Conservation (phyloP, 2,888 invertebrate genomes). For the Neoscelio sp. region DNA sequence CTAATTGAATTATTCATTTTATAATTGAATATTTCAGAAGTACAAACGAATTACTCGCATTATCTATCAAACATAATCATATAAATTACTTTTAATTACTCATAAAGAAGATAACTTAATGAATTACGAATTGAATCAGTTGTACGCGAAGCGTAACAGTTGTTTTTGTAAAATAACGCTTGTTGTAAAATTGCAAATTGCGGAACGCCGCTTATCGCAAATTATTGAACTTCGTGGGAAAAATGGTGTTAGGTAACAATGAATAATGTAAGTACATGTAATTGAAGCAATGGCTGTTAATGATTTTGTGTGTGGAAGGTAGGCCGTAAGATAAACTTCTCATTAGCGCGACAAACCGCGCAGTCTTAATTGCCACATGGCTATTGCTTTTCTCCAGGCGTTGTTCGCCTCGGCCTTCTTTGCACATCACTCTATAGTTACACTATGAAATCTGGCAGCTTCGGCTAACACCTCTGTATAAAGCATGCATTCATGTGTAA, state of each 20-base stretch:
- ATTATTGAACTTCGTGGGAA: constrained; percentile 43
- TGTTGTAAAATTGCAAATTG: constrained; percentile 33
- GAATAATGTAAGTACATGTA: constrained; percentile 10
- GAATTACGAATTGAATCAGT: constrained; percentile 7
- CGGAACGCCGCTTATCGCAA: constrained; percentile 31
- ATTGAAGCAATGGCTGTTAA: constrained; percentile 35
- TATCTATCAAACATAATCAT: background rate
- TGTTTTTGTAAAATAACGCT: constrained; percentile 42
- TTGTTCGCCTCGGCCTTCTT: constrained; percentile 8
- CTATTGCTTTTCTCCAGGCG: constrained; percentile 31
- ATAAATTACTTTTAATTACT: constrained; percentile 40
- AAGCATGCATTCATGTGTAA: constrained; percentile 48
- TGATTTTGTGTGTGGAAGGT: constrained; percentile 38
- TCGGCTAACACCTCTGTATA: constrained; percentile 37
- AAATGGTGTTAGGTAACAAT: constrained; percentile 32
- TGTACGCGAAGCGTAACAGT: constrained; percentile 11
- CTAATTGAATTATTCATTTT: too few species aligned
- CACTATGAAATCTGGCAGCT: constrained; percentile 42
- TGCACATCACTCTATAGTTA: constrained; percentile 26
- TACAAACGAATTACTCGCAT: too few species aligned
- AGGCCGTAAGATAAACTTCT: constrained; percentile 76
- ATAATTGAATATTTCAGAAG: too few species aligned
- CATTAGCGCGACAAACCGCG: constrained; percentile 74
- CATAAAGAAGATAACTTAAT: constrained; percentile 19
- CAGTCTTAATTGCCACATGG: constrained; percentile 58